Evolutionary conservation across 2,113 vertebrate genomes (phyloP), one percentile per base, ranked within the genome.

Genomic region (Bucco capensis): DNA sequence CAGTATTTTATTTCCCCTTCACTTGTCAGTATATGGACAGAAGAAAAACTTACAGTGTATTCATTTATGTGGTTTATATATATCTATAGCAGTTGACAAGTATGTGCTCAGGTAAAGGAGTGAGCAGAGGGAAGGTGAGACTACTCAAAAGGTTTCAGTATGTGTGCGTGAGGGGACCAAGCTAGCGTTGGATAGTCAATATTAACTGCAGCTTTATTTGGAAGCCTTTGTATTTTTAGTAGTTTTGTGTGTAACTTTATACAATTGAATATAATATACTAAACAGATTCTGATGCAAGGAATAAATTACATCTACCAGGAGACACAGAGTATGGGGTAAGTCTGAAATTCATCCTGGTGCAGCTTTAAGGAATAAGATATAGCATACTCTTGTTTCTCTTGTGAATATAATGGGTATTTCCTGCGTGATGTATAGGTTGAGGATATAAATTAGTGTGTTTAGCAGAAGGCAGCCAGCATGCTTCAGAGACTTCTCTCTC

Each of bases 381-480:
- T 77, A 38, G 5, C 60, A 19, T 49, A 19, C 40, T 53, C 23
- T 58, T 71, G 16, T 83, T 89, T 87, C 12, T 83, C 11, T 76
- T 73, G n/a, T 70, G 50, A 61, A 23, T 61, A 27, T 60, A 72
- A 25, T n/a, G 42, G 10, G 2, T 87, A 46, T 94, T 92, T 85
- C 42, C 40, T 83, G 40, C 35, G 15, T 54, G 8, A 33, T 25
- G 6, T 50, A 10, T 14, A 64, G 42, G 28, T 49, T 80, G 35
- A 78, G 15, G n/a, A 49, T 57, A 16, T 72, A 66, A 58, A 67
- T 57, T 80, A 46, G n/a, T 25, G 54, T 90, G 50, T 76, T 94
- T 95, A 91, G n/a, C 16, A 91, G 76, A 90, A 92, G 50, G 42
- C 61, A 84, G 46, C 31, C 47, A 78, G 69, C 15, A 24, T 94